Evolutionary conservation across 23 tunicate species (phyloP).

Genomic region (Ciona savignyi): DNA sequence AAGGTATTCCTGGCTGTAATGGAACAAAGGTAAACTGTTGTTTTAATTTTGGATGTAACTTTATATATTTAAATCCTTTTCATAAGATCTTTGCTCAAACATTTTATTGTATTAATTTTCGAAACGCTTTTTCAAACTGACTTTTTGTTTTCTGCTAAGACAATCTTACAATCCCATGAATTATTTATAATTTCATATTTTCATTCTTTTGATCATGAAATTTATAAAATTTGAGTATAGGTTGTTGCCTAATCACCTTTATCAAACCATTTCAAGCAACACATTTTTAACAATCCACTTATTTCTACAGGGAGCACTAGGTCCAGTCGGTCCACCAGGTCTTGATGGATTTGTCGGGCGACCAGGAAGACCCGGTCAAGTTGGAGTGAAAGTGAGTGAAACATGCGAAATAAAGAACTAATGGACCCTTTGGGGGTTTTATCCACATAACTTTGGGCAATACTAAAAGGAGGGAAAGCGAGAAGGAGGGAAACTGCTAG

Average conservation of each 20-base stretch:
- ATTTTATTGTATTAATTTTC: not conserved
- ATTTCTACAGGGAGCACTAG: slow-evolving; percentile 58
- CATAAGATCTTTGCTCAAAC: not conserved
- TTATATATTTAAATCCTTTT: not conserved
- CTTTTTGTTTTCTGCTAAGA: too few relatives aligned
- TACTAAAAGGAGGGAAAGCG: too few relatives aligned
- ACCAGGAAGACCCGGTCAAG: slow-evolving; percentile 43
- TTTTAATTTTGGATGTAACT: not conserved
- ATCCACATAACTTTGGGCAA: too few relatives aligned
- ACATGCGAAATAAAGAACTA: too few relatives aligned
- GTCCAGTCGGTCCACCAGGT: slow-evolving; percentile 79
- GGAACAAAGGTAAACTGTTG: slow-evolving; percentile 62
- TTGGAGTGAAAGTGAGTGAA: slow-evolving; percentile 61
- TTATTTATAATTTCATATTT: too few relatives aligned
- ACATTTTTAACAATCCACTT: not conserved
- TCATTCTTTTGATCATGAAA: too few relatives aligned
- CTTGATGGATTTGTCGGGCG: slow-evolving; percentile 40
- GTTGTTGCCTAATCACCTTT: too few relatives aligned
- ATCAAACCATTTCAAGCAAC: too few relatives aligned
- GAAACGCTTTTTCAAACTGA: not conserved
- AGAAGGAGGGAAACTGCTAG: too few relatives aligned
- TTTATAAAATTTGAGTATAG: too few relatives aligned
- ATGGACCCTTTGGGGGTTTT: too few relatives aligned
- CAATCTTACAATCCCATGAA: too few relatives aligned
- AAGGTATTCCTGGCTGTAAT: slow-evolving; percentile 84